Base-by-base conservation (phyloP, 2,113 vertebrate species). In the Thymallus thymallus region DNA sequence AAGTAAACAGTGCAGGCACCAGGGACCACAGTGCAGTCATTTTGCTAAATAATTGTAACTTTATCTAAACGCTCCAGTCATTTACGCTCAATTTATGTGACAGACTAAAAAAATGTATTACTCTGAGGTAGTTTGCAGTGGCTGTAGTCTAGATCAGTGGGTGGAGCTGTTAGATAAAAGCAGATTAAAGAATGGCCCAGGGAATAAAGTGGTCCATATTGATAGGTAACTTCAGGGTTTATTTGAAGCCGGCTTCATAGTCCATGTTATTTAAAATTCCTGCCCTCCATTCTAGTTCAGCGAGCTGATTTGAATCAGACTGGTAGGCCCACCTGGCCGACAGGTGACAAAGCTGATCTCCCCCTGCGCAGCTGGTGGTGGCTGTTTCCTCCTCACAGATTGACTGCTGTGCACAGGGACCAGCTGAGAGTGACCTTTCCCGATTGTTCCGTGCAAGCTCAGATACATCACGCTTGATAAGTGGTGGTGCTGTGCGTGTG, bases 51-150 rank as follows among this genome's bases (percentile, higher is more conserved):
- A 76, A 86, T 87, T 88, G 86, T 79, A 88, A 91, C 84, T 88
- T 85, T 83, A 84, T 88, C 82, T 90, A 93, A 92, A 90, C 79
- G 87, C 77, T 87, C 71, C 72, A 75, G 86, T 91, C 86, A 87
- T 82, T 90, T 80, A 76, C 23, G 76, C 82, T 56, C 76, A 86
- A 85, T 89, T 87, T 80, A 12, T 41, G 65, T 73, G 87, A 90
- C 87, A 88, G 74, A 76, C 71, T 22, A 86, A 87, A 90, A 86
- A 87, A 84, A 89, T 91, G 82, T 80, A 84, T 79, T 81, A 88
- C 85, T 83, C 71, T 67, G 74, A 76, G 73, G 71, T 78, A 45
- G 68, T 6, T 22, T 76, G 70, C 72, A 61, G 66, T 10, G 72
- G 69, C 72, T 71, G 73, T 75, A 60, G 66, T 61, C 74, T 30